These are phyloP conservation scores for Machimus rusticus DNA, from an alignment of 2,888 invertebrate species.

Conservation along the genomic window DNA sequence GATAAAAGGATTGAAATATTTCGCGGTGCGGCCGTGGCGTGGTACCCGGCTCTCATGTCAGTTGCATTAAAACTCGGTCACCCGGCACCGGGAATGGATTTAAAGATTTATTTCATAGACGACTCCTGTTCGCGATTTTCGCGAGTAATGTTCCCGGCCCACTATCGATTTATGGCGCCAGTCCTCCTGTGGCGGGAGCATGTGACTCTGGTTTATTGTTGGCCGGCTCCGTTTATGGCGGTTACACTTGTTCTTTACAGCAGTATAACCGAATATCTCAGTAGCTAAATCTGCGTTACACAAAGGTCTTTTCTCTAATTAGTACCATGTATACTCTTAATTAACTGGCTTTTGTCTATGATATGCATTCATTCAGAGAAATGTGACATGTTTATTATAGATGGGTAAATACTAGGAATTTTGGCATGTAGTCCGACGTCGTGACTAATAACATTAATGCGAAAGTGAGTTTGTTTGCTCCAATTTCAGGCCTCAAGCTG, in stretches of 20 bases:
- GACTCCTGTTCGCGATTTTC: neutral
- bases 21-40: neutral
- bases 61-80: constrained; percentile 10
- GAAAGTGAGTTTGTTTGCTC: too few relatives aligned
- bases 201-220: constrained; percentile 1
- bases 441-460: too few relatives aligned
- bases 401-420: too few relatives aligned
- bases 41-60: neutral
- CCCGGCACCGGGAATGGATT: neutral
- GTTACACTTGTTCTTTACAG: neutral
- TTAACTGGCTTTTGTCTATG: too few relatives aligned
- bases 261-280: neutral
- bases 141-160: neutral
- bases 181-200: neutral
- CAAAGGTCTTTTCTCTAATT: neutral
- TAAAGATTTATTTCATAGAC: constrained; percentile 24
- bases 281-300: neutral
- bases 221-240: neutral
- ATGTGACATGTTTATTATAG: too few relatives aligned
- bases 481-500: too few relatives aligned
- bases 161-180: neutral
- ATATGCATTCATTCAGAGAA: too few relatives aligned
- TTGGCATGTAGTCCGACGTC: too few relatives aligned
- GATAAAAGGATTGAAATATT: constrained; percentile 39
- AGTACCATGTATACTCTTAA: neutral